phyloP scores from a whole-genome alignment of 2,113 vertebrate species.

The Sciurus niger region DNA sequence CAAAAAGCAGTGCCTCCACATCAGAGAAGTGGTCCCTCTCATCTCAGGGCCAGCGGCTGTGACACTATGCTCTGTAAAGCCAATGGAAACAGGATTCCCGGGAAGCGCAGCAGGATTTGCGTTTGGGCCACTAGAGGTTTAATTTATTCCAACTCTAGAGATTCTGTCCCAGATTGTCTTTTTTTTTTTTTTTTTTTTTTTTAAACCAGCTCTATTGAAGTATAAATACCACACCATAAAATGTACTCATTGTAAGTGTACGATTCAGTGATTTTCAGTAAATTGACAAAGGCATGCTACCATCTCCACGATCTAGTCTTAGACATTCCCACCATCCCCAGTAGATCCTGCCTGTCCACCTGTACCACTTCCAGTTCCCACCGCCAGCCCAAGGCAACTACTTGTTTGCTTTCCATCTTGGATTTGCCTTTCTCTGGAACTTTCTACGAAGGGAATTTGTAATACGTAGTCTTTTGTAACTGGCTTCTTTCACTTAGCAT shows the following conservation, averaged over 20 bases:
- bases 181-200: neutral
- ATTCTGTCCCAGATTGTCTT: neutral
- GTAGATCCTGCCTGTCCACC: neutral
- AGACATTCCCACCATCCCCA: neutral
- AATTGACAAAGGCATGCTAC: too few species aligned
- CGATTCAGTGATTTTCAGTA: neutral
- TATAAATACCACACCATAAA: neutral
- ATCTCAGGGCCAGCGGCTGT: accelerated
- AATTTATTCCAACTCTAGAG: neutral
- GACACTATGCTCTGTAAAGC: neutral
- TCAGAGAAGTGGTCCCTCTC: neutral
- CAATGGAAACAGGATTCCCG: neutral
- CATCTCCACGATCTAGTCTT: neutral
- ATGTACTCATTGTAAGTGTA: neutral
- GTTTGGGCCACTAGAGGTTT: neutral
- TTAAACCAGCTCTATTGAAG: neutral
- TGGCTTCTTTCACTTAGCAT: neutral
- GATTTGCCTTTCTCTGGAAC: neutral
- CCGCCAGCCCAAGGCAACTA: neutral
- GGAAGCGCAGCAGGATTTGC: neutral
- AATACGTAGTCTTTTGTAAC: neutral
- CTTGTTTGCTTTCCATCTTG: neutral
- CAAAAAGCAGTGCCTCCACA: neutral
- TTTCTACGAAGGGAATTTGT: neutral
- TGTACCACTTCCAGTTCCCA: neutral